phyloP scores from a whole-genome alignment of 2,888 invertebrate species.

The Drosophila aldrichi region DNA sequence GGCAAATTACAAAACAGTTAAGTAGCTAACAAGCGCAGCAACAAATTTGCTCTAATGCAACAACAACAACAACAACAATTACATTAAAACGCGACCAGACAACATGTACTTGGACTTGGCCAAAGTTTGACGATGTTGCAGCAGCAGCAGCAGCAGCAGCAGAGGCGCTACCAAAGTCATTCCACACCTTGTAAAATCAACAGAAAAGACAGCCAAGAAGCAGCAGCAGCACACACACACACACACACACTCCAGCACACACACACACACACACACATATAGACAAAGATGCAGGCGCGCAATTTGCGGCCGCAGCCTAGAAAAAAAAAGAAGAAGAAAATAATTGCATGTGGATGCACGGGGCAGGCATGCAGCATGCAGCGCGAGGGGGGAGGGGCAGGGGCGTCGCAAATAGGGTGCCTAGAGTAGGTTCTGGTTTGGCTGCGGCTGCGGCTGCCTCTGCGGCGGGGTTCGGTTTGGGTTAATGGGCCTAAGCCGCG shows the following conservation, averaged over 20 bases:
- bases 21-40: conserved; percentile 52
- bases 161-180: conserved; percentile 81
- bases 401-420: conserved; percentile 13
- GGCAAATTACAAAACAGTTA: conserved; percentile 73
- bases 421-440: conserved; percentile 6
- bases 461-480: conserved; percentile 7
- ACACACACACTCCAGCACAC: conserved; percentile 1
- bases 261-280: conserved; percentile 19
- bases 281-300: conserved; percentile 59
- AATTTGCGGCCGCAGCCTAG: conserved; percentile 75
- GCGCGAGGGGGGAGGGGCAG: background rate
- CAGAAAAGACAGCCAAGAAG: conserved; percentile 64
- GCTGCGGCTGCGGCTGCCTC: background rate
- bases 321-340: conserved; percentile 55
- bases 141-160: conserved; percentile 9
- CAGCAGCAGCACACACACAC: conserved; percentile 11
- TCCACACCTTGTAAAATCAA: conserved; percentile 82
- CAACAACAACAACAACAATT: conserved; percentile 80
- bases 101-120: conserved; percentile 50
- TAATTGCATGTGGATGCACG: conserved; percentile 69
- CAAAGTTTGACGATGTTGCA: conserved; percentile 67
- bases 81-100: conserved; percentile 81
- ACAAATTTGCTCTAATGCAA: conserved; percentile 78
- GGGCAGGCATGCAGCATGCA: conserved; percentile 29
- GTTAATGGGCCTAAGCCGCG: conserved; percentile 61